Percentiles rank a stretch among this genome's conserved stretches.
These are phyloP conservation scores for Spheniscus humboldti DNA, from an alignment of 2,797 vertebrate species.

Conservation along the genomic window DNA sequence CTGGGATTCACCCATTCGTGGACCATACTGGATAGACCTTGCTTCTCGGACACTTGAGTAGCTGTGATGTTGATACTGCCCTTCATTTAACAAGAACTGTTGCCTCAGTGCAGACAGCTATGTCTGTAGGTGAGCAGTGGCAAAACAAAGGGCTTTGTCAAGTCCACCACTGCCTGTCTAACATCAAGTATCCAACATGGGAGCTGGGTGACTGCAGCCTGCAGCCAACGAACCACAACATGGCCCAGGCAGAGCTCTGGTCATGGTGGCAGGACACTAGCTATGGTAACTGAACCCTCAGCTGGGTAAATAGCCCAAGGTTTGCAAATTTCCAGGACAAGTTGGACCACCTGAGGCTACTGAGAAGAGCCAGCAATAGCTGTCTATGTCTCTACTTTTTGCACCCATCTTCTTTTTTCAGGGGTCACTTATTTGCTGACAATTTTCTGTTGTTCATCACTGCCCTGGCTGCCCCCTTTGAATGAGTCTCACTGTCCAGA, in stretches of 20 bases:
- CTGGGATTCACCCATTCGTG: not conserved
- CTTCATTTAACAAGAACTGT: not conserved
- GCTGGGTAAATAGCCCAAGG: not conserved
- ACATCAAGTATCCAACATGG: not conserved
- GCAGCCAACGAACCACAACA: fast-evolving
- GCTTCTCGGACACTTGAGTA: not conserved
- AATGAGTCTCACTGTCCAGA: not conserved
- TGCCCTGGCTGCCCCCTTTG: not conserved
- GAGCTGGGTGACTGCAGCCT: not conserved
- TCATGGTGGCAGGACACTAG: not conserved
- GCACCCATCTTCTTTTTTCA: not conserved
- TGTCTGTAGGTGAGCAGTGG: not conserved
- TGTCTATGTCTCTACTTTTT: not conserved
- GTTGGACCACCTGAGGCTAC: not conserved
- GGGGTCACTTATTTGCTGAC: not conserved
- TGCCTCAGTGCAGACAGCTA: not conserved
- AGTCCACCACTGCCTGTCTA: not conserved
- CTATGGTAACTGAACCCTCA: not conserved
- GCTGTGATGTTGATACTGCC: not conserved
- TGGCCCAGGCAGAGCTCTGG: not conserved
- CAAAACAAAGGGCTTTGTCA: not conserved
- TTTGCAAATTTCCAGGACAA: not conserved
- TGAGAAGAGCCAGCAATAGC: not conserved
- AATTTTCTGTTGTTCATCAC: not conserved
- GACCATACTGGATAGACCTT: too few species aligned